Percentiles rank a stretch among this genome's conserved stretches.
Evolutionary conservation across 2,797 vertebrate genomes (phyloP).

Genomic region (Sus cebifrons): DNA sequence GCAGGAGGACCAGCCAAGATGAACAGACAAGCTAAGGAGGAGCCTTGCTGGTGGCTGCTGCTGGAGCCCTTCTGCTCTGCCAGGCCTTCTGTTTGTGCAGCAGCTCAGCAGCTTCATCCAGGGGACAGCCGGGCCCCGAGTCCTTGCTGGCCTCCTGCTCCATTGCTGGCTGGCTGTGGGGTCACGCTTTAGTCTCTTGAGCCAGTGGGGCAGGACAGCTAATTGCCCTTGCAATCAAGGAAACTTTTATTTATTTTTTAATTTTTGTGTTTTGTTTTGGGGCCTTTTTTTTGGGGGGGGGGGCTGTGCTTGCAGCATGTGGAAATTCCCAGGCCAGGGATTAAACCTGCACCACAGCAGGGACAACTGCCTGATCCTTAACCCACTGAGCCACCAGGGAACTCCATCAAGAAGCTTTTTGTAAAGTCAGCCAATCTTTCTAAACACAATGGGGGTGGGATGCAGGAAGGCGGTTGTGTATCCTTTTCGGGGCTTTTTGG

Average conservation of each 20-base stretch:
- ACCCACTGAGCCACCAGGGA: no score
- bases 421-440: neutral
- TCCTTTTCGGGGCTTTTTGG: neutral
- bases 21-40: neutral
- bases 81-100: neutral
- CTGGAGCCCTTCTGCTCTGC: neutral
- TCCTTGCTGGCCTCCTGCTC: neutral
- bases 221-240: neutral
- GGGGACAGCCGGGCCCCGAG: neutral
- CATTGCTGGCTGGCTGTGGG: accelerated
- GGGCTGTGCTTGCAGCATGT: no score
- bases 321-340: no score
- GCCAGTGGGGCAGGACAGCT: neutral
- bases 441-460: neutral
- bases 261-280: no score
- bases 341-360: no score
- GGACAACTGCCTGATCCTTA: no score
- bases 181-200: neutral
- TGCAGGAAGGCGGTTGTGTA: neutral
- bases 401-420: neutral
- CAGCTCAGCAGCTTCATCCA: neutral
- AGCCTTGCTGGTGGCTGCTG: accelerated
- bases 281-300: no score
- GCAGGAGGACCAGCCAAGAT: no score
- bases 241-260: no score